A percentile compares a stretch with the other conserved stretches of the same genome.
phyloP scores from a whole-genome alignment of 2,888 invertebrate genomes.

The Balanococcus diminutus region DNA sequence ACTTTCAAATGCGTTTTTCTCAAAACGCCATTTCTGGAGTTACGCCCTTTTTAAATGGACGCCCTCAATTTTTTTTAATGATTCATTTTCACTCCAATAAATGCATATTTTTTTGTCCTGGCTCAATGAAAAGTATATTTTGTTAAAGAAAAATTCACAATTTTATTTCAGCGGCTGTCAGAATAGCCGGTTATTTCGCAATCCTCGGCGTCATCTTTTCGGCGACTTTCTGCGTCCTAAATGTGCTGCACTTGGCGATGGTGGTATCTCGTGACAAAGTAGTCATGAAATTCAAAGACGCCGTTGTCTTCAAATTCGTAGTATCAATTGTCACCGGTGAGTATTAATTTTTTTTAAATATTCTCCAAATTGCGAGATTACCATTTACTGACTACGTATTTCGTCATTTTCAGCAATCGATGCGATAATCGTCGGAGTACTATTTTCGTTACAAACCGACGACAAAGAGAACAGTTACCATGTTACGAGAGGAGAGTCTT shows the following conservation, averaged over 20 bases:
- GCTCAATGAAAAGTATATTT: too few relatives aligned
- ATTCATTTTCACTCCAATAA: too few relatives aligned
- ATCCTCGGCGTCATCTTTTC: slow-evolving; percentile 75
- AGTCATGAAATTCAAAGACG: slow-evolving; percentile 76
- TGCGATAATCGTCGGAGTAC: slow-evolving; percentile 78
- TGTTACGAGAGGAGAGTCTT: slow-evolving; percentile 79
- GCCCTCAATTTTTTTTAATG: too few relatives aligned
- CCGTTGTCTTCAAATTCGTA: slow-evolving; percentile 79
- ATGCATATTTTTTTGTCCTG: too few relatives aligned
- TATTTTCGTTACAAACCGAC: slow-evolving; percentile 86
- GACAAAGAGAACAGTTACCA: slow-evolving; percentile 75
- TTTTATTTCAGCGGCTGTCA: slow-evolving; percentile 73
- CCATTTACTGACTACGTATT: slow-evolving; percentile 11
- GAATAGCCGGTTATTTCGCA: slow-evolving; percentile 80
- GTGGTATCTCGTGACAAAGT: slow-evolving; percentile 82
- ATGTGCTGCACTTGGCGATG: slow-evolving; percentile 85
- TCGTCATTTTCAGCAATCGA: slow-evolving; percentile 71
- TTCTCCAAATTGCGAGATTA: neutral
- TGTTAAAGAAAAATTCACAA: neutral
- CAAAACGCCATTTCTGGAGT: too few relatives aligned
- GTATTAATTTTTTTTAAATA: slow-evolving; percentile 60
- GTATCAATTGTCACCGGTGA: slow-evolving; percentile 79
- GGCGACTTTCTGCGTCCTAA: slow-evolving; percentile 78
- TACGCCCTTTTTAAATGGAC: too few relatives aligned
- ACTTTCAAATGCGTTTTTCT: too few relatives aligned